Conservation (phyloP, 1,140 invertebrate genomes). For the Eubasilissa regina region DNA sequence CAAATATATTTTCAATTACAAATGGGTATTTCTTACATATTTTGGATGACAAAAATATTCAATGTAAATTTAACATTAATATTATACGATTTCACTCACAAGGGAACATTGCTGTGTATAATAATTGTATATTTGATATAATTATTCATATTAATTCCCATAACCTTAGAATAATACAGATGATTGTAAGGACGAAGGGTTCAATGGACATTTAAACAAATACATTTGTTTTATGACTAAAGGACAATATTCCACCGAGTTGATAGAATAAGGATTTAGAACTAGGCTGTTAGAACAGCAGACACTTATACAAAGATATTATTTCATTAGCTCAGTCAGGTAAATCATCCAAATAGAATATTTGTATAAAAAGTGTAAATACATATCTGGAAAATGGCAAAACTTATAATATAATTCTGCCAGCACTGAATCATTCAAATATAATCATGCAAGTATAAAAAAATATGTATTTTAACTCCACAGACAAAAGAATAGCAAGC, state of each 20-base stretch:
- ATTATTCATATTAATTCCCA: slow-evolving; percentile 41
- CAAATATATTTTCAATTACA: slow-evolving; percentile 21
- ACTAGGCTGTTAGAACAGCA: slow-evolving; percentile 48
- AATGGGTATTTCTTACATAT: neutral
- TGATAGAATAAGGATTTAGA: slow-evolving; percentile 30
- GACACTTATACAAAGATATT: slow-evolving; percentile 42
- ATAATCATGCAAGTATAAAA: no score
- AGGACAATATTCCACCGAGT: slow-evolving; percentile 44
- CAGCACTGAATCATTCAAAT: neutral
- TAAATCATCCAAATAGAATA: slow-evolving; percentile 51
- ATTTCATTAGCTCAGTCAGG: slow-evolving; percentile 49
- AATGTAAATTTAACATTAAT: slow-evolving; percentile 28
- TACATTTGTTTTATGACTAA: slow-evolving; percentile 44
- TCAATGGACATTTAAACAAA: slow-evolving; percentile 54
- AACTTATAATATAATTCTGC: slow-evolving; percentile 21
- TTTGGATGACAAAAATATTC: slow-evolving; percentile 17
- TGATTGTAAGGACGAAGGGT: slow-evolving; percentile 56
- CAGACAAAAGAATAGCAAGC: no score
- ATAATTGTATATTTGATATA: slow-evolving; percentile 44
- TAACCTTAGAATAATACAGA: slow-evolving; percentile 43
- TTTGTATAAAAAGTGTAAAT: slow-evolving; percentile 50
- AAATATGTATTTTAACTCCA: no score
- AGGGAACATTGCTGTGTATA: slow-evolving; percentile 28
- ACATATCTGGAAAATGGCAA: slow-evolving; percentile 37
- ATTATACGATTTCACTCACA: slow-evolving; percentile 39